phyloP scores from a whole-genome alignment of 2,888 invertebrate genomes.

The Eupithecia inturbata region DNA sequence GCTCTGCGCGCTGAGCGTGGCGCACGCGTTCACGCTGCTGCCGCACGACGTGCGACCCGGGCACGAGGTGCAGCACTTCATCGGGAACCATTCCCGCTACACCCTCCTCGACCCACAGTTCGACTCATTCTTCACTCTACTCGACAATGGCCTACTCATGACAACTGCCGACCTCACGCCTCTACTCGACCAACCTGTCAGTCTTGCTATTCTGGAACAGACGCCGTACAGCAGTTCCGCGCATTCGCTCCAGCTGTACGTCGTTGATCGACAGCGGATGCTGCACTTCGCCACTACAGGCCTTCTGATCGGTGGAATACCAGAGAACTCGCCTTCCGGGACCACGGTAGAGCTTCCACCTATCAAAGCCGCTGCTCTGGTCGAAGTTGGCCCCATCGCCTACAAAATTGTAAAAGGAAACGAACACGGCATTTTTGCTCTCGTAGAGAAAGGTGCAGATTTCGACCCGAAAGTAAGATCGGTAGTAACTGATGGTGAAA shows the following conservation, averaged over 20 bases:
- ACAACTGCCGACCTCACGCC: slow-evolving; percentile 94
- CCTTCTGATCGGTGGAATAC: slow-evolving; percentile 87
- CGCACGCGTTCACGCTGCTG: slow-evolving; percentile 85
- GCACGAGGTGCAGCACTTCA: slow-evolving; percentile 92
- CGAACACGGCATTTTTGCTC: slow-evolving; percentile 88
- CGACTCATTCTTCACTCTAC: slow-evolving; percentile 93
- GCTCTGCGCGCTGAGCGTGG: slow-evolving; percentile 69
- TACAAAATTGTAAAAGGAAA: slow-evolving; percentile 92
- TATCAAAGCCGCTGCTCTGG: slow-evolving; percentile 88
- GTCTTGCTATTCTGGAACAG: slow-evolving; percentile 92
- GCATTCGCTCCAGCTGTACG: slow-evolving; percentile 91
- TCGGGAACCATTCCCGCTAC: slow-evolving; percentile 81
- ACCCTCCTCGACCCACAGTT: slow-evolving; percentile 90
- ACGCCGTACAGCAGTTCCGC: slow-evolving; percentile 91
- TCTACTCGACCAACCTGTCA: slow-evolving; percentile 91
- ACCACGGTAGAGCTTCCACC: slow-evolving; percentile 89
- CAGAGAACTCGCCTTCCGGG: slow-evolving; percentile 90
- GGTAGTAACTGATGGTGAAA: slow-evolving; percentile 85
- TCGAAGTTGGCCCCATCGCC: slow-evolving; percentile 87
- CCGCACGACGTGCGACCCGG: slow-evolving; percentile 96
- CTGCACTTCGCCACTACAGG: slow-evolving; percentile 88
- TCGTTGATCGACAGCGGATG: slow-evolving; percentile 92
- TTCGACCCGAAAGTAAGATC: slow-evolving; percentile 78
- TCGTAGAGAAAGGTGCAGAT: slow-evolving; percentile 84
- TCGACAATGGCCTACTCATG: slow-evolving; percentile 95